Evolutionary conservation across 2,113 vertebrate species (phyloP).

Genomic region (Castor canadensis): DNA sequence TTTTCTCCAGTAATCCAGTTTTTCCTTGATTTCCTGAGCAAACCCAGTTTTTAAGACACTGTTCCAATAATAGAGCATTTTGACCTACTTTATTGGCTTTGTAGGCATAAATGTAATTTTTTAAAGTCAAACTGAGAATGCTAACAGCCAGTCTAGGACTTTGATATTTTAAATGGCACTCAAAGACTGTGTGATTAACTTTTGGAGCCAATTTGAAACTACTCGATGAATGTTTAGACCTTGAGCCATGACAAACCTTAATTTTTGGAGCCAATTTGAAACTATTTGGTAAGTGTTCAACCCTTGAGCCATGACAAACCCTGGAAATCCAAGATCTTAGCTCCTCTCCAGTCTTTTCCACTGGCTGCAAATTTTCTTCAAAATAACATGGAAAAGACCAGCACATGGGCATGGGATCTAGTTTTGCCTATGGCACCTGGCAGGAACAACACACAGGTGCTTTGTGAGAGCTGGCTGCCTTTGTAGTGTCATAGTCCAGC

Average conservation of each 20-base stretch:
- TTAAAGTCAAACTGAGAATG: background rate
- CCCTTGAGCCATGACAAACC: background rate
- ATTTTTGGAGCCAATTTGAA: background rate
- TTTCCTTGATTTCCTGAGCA: background rate
- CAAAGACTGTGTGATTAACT: background rate
- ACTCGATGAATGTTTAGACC: background rate
- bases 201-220: background rate
- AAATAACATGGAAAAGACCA: background rate
- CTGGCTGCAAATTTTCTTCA: background rate
- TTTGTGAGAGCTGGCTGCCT: background rate
- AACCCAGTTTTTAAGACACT: background rate
- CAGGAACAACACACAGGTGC: background rate
- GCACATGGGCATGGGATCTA: background rate
- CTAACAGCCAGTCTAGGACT: background rate
- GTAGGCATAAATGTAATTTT: background rate
- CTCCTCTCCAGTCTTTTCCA: background rate
- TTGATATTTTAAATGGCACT: background rate
- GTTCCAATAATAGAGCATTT: background rate
- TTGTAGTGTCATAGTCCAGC: background rate
- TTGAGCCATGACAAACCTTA: background rate
- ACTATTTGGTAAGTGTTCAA: slow-evolving; percentile 5
- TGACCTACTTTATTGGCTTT: background rate
- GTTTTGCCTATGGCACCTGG: background rate
- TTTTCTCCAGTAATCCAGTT: background rate
- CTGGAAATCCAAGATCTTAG: background rate